phyloP scores from a whole-genome alignment of 2,888 invertebrate species.

The Selenia dentaria region DNA sequence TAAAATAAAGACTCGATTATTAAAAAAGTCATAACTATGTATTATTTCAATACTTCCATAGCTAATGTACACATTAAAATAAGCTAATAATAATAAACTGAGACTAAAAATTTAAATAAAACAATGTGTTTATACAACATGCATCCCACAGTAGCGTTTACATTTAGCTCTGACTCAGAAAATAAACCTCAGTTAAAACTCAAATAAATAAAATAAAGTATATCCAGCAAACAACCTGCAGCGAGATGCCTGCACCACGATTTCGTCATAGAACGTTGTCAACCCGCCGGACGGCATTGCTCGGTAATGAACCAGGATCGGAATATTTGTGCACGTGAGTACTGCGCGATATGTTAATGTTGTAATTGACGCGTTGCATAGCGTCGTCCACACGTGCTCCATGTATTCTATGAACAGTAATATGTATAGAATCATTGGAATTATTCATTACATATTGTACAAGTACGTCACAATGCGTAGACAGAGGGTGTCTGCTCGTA shows the following conservation, averaged over 20 bases:
- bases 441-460: no score
- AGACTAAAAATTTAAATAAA: no score
- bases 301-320: constrained; percentile 27
- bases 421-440: no score
- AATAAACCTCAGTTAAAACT: constrained; percentile 15
- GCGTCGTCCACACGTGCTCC: constrained; percentile 13
- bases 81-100: no score
- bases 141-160: background rate
- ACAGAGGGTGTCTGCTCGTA: no score
- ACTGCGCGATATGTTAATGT: constrained; percentile 24
- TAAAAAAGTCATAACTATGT: no score
- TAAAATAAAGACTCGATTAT: no score
- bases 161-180: constrained; percentile 14
- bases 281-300: constrained; percentile 30
- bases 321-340: constrained; percentile 24
- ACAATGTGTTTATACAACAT: no score
- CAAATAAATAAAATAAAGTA: constrained; percentile 21
- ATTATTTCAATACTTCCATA: no score
- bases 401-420: no score
- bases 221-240: constrained; percentile 13
- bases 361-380: constrained; percentile 28
- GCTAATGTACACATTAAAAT: no score
- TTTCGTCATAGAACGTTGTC: constrained; percentile 28
- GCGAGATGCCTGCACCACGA: constrained; percentile 15
- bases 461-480: no score